Conservation (phyloP, 2,888 invertebrate genomes). For the Arrhopalites spinosus region DNA sequence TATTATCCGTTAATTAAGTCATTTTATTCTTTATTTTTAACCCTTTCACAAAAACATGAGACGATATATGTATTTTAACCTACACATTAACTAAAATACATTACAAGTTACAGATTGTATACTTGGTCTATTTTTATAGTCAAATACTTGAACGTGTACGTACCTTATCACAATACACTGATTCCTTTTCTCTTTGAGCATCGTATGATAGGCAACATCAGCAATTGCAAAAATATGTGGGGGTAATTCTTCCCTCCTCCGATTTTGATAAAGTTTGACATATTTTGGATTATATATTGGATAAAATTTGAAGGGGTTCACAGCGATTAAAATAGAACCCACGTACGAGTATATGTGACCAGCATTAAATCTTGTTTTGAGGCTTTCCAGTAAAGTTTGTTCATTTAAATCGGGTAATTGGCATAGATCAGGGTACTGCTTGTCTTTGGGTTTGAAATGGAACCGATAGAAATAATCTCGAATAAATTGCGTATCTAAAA, state of each 20-base stretch:
- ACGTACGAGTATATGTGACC: slow-evolving; percentile 96
- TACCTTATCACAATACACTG: slow-evolving; percentile 95
- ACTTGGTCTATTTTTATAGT: no score
- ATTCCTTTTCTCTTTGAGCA: slow-evolving; percentile 87
- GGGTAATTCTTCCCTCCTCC: slow-evolving; percentile 87
- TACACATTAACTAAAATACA: no score
- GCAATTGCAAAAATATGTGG: slow-evolving; percentile 97
- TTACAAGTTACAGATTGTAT: no score
- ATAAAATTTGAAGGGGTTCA: slow-evolving; percentile 71
- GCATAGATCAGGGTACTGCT: slow-evolving; percentile 94
- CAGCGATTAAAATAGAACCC: slow-evolving; percentile 89
- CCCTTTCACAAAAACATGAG: no score
- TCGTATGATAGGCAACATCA: slow-evolving; percentile 90
- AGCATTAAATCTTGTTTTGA: slow-evolving; percentile 83
- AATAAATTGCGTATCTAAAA: slow-evolving; percentile 89
- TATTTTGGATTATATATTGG: slow-evolving; percentile 98
- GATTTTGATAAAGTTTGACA: slow-evolving; percentile 92
- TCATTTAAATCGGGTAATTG: slow-evolving; percentile 94
- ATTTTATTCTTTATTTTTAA: no score
- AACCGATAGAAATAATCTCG: slow-evolving; percentile 90
- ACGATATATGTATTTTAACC: no score
- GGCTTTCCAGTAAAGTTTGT: slow-evolving; percentile 86
- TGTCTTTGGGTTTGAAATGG: slow-evolving; percentile 87
- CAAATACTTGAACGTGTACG: slow-evolving; percentile 58
- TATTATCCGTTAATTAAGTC: no score